Percentiles rank a stretch among this genome's conserved stretches.
Evolutionary conservation across 2,888 invertebrate species (phyloP).

Genomic region (Tineola bisselliella): DNA sequence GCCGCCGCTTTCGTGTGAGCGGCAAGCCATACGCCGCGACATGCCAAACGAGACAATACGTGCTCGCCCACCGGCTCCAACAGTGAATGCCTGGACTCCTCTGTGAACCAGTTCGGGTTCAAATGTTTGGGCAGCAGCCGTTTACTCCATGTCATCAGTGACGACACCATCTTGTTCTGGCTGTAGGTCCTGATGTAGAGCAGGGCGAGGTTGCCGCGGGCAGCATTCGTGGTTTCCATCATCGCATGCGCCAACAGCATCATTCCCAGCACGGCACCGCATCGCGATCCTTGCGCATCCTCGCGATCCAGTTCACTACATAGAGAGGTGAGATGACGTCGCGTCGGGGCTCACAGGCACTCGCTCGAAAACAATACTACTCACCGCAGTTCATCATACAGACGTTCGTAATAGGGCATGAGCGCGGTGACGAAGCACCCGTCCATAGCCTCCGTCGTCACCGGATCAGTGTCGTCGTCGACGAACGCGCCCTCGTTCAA

Average conservation of each 20-base stretch:
- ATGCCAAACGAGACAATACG: background rate
- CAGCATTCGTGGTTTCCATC: background rate
- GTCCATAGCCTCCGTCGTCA: background rate
- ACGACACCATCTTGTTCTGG: background rate
- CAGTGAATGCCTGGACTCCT: background rate
- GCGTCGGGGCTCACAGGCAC: no score
- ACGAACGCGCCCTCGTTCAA: background rate
- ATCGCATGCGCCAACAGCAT: background rate
- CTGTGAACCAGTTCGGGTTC: background rate
- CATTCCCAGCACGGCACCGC: background rate
- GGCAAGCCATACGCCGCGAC: background rate
- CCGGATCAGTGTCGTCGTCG: background rate
- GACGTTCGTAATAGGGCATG: no score
- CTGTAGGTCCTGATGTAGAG: background rate
- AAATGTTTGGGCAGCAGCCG: background rate
- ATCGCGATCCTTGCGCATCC: no score
- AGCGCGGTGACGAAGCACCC: background rate
- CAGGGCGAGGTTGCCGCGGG: background rate
- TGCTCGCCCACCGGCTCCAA: background rate
- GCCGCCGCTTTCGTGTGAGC: background rate
- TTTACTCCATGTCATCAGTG: background rate
- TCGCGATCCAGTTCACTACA: no score
- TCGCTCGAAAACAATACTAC: no score
- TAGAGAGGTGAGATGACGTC: no score
- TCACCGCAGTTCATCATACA: no score